Base-by-base conservation (phyloP, 2,797 vertebrate species). In the Pyrrhura leucotis region DNA sequence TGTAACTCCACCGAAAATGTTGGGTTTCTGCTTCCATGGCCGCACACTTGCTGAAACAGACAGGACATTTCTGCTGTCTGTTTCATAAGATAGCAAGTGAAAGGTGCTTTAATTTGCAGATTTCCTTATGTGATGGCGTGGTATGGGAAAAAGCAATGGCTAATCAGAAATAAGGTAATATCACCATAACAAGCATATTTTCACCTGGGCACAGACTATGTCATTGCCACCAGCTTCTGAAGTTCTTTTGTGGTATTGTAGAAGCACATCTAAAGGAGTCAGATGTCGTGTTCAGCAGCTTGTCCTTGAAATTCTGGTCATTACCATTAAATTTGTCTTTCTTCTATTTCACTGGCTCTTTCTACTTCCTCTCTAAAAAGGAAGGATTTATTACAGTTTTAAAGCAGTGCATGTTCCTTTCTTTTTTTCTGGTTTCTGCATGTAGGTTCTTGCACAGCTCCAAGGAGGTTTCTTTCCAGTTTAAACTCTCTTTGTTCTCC, bases 171-270 rank as follows among this genome's bases (percentile, higher is more conserved):
- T 51, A 66, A 81, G 10, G 25, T 19, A 51, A 4, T 44, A 16
- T 31, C 48, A 48, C 37, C 6, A 8, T 6, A 45, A 74, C 1
- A 4, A 45, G 5, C 0, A 0, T 72, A 44, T 65, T 94, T 73
- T 69, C 51, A 77, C 39, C 15, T 0, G 0, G 59, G 18, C 4
- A 29, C 22, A 28, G 20, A 14, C 5, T 44, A 12, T n/a, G 33
- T 29, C 7, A 14, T 39, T 81, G 45, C 31, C 77, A 31, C 11
- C 14, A 33, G 12, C 14, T 48, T 85, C 65, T 51, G 61, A 71
- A 89, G 59, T 69, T 39, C n/a, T 44, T 77, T 62, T 40, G 13
- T 33, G 39, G 35, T 74, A 4, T 29, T 81, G 19, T 25, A 69
- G 42, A 82, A 78, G 23, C 25, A 59, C 6, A 28, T 26, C 13